phyloP scores from a whole-genome alignment of 1,140 invertebrate species.

The Anastrepha ludens region DNA sequence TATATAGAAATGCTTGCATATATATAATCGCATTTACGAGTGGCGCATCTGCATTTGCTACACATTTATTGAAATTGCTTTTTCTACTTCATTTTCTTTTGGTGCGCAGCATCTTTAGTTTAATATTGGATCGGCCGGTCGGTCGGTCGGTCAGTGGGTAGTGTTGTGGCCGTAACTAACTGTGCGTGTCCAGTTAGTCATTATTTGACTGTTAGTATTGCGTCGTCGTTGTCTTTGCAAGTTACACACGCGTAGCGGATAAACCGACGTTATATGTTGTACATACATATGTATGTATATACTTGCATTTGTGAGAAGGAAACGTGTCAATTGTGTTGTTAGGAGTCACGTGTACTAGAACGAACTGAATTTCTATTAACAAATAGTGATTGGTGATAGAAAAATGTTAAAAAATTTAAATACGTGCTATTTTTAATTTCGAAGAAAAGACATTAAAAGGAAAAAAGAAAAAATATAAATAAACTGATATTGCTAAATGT shows the following conservation, averaged over 20 bases:
- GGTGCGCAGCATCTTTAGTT: background rate
- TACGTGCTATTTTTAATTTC: background rate
- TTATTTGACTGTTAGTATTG: conserved; percentile 32
- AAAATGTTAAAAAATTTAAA: background rate
- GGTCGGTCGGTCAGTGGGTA: conserved; percentile 42
- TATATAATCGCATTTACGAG: background rate
- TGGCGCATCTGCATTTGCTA: conserved; percentile 28
- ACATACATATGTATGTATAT: background rate
- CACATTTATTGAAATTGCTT: conserved; percentile 9
- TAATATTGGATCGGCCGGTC: conserved; percentile 22
- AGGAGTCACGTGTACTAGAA: background rate
- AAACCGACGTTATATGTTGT: background rate
- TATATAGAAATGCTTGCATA: background rate
- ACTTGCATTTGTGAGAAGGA: background rate
- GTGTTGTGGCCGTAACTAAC: conserved; percentile 25
- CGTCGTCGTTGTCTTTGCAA: conserved; percentile 25
- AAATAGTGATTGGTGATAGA: no score
- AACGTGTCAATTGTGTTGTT: background rate
- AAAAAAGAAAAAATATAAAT: background rate
- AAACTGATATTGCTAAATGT: background rate
- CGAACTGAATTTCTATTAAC: background rate
- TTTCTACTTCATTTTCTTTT: conserved; percentile 20
- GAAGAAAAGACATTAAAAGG: background rate
- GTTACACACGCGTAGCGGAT: conserved; percentile 10
- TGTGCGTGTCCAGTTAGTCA: conserved; percentile 43